These are phyloP conservation scores for Stratiomys singularior DNA, from an alignment of 2,888 invertebrate genomes.

Conservation along the genomic window DNA sequence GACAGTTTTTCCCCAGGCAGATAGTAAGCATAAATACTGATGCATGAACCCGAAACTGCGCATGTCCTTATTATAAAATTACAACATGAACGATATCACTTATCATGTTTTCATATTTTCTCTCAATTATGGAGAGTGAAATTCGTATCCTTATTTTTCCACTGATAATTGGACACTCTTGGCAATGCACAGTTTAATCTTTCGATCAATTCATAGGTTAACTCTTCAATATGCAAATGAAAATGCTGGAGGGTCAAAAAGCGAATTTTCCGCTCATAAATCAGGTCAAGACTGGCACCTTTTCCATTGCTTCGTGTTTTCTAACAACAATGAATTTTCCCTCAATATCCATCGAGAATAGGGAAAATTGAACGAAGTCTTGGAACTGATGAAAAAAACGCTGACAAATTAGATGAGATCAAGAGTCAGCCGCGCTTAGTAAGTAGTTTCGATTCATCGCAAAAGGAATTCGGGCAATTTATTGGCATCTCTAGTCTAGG, in stretches of 20 bases:
- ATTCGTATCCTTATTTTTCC: no score
- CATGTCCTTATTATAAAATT: no score
- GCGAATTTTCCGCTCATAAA: background rate
- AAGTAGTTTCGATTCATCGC: background rate
- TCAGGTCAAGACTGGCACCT: background rate
- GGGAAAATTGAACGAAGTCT: background rate
- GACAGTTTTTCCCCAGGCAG: no score
- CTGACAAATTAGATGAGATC: slow-evolving; percentile 18
- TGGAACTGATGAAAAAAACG: background rate
- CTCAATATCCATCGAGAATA: background rate
- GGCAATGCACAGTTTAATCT: no score
- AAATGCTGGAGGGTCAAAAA: background rate
- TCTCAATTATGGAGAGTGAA: no score
- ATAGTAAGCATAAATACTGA: no score
- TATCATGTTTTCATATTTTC: no score
- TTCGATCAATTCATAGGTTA: no score
- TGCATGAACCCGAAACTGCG: no score
- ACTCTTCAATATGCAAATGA: slow-evolving; percentile 12
- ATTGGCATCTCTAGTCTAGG: background rate
- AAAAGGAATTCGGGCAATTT: slow-evolving; percentile 6
- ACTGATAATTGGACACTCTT: no score
- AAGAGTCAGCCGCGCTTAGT: background rate
- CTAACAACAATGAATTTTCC: slow-evolving; percentile 4
- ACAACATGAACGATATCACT: no score
- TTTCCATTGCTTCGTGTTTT: background rate